Percentiles rank a stretch among this genome's conserved stretches.
Conservation (phyloP, 53 echinoderm and acorn worm species). For the Antedon mediterranea region DNA sequence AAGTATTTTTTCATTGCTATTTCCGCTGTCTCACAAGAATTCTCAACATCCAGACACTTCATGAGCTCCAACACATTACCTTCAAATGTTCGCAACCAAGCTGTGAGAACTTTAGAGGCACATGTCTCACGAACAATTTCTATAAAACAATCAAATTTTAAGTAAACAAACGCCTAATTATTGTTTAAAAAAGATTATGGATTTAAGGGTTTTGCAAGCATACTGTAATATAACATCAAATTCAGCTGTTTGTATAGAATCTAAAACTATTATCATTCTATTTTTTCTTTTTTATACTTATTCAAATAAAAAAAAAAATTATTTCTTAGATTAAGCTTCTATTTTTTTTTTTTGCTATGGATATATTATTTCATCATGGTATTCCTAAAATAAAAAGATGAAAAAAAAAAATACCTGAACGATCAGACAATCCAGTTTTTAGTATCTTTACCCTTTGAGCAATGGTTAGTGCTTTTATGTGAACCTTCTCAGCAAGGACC, state of each 20-base stretch:
- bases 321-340: too few species aligned
- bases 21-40: conserved; percentile 52
- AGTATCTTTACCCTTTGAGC: conserved; percentile 61
- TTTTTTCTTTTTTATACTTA: too few species aligned
- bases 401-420: conserved; percentile 63
- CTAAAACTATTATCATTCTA: too few species aligned
- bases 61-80: conserved; percentile 75
- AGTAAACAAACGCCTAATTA: too few species aligned
- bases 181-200: too few species aligned
- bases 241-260: too few species aligned
- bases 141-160: too few species aligned
- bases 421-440: conserved; percentile 69
- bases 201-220: too few species aligned
- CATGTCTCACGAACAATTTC: conserved; percentile 57
- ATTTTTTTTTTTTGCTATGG: too few species aligned
- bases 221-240: too few species aligned
- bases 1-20: conserved; percentile 50
- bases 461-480: conserved; percentile 74
- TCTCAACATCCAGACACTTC: conserved; percentile 74
- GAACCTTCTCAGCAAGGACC: conserved; percentile 90
- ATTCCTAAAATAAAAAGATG: not conserved
- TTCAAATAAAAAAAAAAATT: too few species aligned
- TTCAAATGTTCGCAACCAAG: conserved; percentile 74
- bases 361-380: not conserved
- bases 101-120: conserved; percentile 53